Base-by-base conservation (phyloP, 2,888 invertebrate species). In the Hydriomena furcata region DNA sequence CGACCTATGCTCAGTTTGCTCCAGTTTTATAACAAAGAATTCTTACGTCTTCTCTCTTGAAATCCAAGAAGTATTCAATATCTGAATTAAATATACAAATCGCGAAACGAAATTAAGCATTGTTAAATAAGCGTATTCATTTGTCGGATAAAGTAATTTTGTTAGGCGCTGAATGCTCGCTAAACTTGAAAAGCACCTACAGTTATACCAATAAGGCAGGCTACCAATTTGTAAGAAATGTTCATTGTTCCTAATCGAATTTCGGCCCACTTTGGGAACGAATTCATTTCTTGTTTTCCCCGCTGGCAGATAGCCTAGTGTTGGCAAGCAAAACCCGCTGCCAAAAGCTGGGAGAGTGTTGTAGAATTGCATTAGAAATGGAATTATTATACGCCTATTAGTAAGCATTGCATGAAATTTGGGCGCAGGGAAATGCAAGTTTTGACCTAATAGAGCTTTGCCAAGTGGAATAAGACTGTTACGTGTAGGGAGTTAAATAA, bases 31-130 rank as follows among this genome's bases (percentile, higher is more conserved):
- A n/a, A n/a, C n/a, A n/a, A n/a, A n/a, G n/a, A n/a, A n/a, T n/a
- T 13, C 28, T 1, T 17, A 3, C 4, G 2, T 25, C n/a, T 25
- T 25, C n/a, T 6, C 1, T n/a, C n/a, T 7, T 1, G n/a, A 25
- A n/a, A 11, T 28, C 24, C 41, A 41, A 17, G 17, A 10, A 12
- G 10, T 40, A 36, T 41, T 36, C 25, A 41, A 31, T 21, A 21
- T 35, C 24, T 8, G 24, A 42, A 42, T 42, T 50, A 57, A 55
- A 56, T 55, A 60, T 61, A 64, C 58, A 59, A 63, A 59, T 62
- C 60, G 56, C 49, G 58, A 8, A 53, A 45, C 11, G 7, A 38
- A 54, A 53, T 49, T 37, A 36, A 23, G 24, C 42, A 42, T 46
- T 40, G 35, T 38, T 44, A 50, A 51, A 35, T 41, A 46, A 28